Evolutionary conservation across 2,113 vertebrate species (phyloP).

Genomic region (Phylloscopus trochiloides): DNA sequence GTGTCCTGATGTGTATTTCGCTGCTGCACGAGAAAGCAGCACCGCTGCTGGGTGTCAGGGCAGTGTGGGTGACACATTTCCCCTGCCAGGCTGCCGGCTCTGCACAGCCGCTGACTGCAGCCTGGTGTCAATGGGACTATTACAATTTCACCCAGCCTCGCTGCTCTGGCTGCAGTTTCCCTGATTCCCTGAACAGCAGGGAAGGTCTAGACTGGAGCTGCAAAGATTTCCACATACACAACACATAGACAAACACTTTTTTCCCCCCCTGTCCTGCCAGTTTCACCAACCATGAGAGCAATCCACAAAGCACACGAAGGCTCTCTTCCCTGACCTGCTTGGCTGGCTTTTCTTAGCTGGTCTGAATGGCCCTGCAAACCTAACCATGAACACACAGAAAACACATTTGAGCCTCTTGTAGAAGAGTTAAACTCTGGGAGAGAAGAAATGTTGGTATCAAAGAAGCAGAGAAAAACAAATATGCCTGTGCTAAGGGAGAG

Average conservation of each 20-base stretch:
- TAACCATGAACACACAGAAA: not conserved
- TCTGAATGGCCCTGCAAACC: not conserved
- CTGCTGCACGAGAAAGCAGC: not conserved
- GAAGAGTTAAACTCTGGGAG: not conserved
- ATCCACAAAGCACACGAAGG: not conserved
- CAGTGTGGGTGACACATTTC: not conserved
- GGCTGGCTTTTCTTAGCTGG: constrained; percentile 14
- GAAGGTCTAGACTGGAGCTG: constrained; percentile 67
- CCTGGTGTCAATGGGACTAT: constrained; percentile 45
- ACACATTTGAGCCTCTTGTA: accelerated
- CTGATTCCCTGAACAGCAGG: constrained; percentile 65
- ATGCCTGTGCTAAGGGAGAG: accelerated
- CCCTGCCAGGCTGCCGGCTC: not conserved
- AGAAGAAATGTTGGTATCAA: not conserved
- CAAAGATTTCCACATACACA: constrained; percentile 33
- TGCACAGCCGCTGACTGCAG: not conserved
- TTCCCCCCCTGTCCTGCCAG: not conserved
- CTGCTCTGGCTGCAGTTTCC: constrained; percentile 29
- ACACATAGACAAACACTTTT: not conserved
- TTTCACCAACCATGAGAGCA: constrained; percentile 35
- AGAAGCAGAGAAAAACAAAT: not conserved
- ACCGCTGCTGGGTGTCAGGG: not conserved
- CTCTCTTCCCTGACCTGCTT: constrained; percentile 24
- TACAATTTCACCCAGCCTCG: constrained; percentile 53
- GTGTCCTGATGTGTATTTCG: not conserved